phyloP scores from a whole-genome alignment of 2,113 vertebrate genomes.

The Mus pahari region DNA sequence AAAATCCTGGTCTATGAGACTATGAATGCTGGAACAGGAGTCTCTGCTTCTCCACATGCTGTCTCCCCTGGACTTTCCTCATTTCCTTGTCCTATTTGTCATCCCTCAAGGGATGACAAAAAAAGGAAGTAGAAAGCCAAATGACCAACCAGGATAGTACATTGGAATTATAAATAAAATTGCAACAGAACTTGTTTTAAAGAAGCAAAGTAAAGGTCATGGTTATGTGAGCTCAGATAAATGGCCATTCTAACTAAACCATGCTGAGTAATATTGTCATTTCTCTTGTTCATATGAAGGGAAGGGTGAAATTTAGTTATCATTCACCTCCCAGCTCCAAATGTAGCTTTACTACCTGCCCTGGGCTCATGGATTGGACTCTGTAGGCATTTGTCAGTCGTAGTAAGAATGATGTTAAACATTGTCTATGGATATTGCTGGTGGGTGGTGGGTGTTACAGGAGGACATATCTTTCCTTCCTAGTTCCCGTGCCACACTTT shows the following conservation, averaged over 20 bases:
- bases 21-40: constrained; percentile 23
- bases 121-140: constrained; percentile 21
- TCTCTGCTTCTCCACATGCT: background rate
- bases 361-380: background rate
- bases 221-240: background rate
- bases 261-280: background rate
- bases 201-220: background rate
- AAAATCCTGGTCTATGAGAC: background rate
- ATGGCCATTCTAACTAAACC: background rate
- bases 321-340: background rate
- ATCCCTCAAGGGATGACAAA: no score
- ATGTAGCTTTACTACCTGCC: background rate
- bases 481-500: background rate
- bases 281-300: background rate
- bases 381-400: background rate
- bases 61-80: background rate
- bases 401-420: background rate
- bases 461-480: background rate
- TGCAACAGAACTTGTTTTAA: constrained; percentile 20
- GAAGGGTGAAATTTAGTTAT: background rate
- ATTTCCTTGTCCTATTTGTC: background rate
- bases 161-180: constrained; percentile 38
- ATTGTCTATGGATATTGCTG: background rate
- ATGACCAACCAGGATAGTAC: background rate
- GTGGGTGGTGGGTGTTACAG: background rate